Base-by-base conservation (phyloP, 2,113 vertebrate species). In the Sakesphorus luctuosus region DNA sequence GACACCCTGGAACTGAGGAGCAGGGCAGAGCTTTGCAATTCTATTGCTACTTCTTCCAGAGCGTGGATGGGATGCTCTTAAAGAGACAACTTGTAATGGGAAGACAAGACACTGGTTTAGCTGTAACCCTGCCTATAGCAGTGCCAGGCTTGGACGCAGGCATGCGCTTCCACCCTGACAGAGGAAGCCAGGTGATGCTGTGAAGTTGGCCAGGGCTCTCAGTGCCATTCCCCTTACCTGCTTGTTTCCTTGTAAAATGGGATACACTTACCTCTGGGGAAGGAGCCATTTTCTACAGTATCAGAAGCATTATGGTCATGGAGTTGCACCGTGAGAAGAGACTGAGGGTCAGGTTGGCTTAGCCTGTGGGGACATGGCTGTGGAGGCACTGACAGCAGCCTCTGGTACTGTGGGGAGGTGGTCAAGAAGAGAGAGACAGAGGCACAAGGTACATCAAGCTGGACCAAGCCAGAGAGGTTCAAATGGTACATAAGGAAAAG, bases 131-230 rank as follows among this genome's bases (percentile, higher is more conserved):
- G 33, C 26, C 33, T 15, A 6, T 67, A 55, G 66, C 40, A 72
- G 65, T 50, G 31, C 13, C 0, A 0, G 74, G 17, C 31, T 88
- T 53, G 20, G 43, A 36, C 17, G 24, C n/a, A n/a, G 36, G 21
- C 33, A 11, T 0, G 0, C 0, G 0, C 18, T 78, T 76, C 21
- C 50, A 55, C 6, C 11, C n/a, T 74, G 68, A 58, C 2, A 3
- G 9, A 19, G 20, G 8, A 33, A 31, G 13, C 38, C 17, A 18
- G 20, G 5, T 44, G 47, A 9, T 81, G 28, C 18, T 68, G 50
- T 47, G 31, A 44, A 18, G 14, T 8, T 76, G 43, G 14, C 26
- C 15, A 28, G 38, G 44, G 35, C 62, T 61, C 20, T 44, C 59
- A 31, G 18, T 10, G 28, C 5, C 5, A 31, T 62, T 78, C 68